These are phyloP conservation scores for Physella acuta DNA, from an alignment of 1,140 invertebrate genomes.

Conservation along the genomic window DNA sequence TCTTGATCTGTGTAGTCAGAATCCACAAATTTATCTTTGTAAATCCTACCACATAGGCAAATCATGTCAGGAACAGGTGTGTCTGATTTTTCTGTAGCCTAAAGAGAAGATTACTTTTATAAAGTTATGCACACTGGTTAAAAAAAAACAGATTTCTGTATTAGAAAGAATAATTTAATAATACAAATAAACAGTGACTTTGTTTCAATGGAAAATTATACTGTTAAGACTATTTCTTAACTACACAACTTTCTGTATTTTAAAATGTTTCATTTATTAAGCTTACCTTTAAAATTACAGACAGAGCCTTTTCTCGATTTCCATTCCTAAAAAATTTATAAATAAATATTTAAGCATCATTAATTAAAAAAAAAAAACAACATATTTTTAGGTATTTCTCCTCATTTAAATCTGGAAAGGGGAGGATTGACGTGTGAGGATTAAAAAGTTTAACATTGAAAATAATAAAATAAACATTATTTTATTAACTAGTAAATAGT, in stretches of 20 bases:
- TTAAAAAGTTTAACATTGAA: no score
- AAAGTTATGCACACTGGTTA: conserved; percentile 11
- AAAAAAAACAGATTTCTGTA: neutral
- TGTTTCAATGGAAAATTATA: conserved; percentile 11
- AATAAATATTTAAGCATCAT: neutral
- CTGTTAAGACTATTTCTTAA: neutral
- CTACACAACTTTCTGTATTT: no score
- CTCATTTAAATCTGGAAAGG: no score
- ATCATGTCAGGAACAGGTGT: conserved; percentile 77
- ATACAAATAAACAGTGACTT: neutral
- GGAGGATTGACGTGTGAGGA: no score
- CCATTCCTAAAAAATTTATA: conserved; percentile 72
- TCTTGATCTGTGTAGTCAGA: conserved; percentile 86
- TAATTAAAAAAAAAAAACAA: conserved; percentile 5
- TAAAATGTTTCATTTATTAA: no score
- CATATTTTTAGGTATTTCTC: neutral
- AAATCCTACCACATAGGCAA: conserved; percentile 97
- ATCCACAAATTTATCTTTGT: conserved; percentile 98
- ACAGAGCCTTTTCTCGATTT: conserved; percentile 89
- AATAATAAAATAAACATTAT: no score
- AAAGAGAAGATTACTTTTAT: conserved; percentile 12
- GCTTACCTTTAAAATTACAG: conserved; percentile 80
- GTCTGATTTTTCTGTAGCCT: conserved; percentile 52
- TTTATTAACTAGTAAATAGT: no score
- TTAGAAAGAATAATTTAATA: neutral